Conservation (phyloP, 2,797 vertebrate species). For the Alauda arvensis region DNA sequence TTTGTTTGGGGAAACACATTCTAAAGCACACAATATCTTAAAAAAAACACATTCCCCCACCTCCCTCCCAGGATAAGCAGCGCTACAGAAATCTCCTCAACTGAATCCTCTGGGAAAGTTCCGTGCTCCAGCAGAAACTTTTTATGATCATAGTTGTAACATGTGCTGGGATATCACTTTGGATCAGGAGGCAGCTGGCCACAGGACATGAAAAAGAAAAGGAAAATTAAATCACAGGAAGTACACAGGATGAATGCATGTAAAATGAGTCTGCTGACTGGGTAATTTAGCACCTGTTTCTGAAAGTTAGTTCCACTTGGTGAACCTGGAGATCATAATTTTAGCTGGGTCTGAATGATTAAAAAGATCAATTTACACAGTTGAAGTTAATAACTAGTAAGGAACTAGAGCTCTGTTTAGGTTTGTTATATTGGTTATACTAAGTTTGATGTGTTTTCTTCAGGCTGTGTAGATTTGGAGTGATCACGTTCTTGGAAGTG, state of each 20-base stretch:
- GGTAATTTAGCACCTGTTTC: background rate
- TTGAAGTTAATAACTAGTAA: background rate
- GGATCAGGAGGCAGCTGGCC: slow-evolving; percentile 21
- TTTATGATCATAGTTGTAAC: background rate
- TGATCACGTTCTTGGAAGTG: background rate
- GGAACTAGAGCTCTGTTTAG: background rate
- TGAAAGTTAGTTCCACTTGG: background rate
- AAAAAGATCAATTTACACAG: background rate
- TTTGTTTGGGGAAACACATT: background rate
- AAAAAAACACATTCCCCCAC: background rate
- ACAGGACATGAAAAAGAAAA: slow-evolving; percentile 19
- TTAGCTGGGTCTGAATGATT: background rate
- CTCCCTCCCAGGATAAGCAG: background rate
- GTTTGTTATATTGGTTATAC: background rate
- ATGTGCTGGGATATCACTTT: slow-evolving; percentile 12
- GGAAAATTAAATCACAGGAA: background rate
- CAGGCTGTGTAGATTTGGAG: background rate
- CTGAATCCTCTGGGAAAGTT: slow-evolving; percentile 11
- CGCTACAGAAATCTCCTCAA: background rate
- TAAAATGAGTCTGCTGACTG: background rate
- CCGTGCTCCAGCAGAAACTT: slow-evolving; percentile 2
- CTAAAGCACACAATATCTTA: slow-evolving; percentile 38
- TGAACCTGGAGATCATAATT: background rate
- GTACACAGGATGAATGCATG: background rate
- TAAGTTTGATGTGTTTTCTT: background rate